phyloP scores from a whole-genome alignment of 2,113 vertebrate species.

The Eolophus roseicapilla region DNA sequence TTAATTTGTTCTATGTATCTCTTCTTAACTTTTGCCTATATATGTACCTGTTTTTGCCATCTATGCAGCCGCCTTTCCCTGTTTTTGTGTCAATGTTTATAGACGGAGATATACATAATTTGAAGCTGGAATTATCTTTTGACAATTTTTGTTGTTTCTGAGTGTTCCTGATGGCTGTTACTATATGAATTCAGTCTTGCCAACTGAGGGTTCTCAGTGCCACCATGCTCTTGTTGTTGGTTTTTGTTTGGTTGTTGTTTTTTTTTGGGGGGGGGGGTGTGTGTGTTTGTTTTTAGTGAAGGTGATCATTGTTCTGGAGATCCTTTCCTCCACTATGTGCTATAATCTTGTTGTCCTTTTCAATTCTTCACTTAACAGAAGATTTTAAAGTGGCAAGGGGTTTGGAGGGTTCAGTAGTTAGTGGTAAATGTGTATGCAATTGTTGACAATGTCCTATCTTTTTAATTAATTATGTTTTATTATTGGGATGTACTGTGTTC shows the following conservation, averaged over 20 bases:
- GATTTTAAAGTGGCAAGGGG: background rate
- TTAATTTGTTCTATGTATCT: background rate
- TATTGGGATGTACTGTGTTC: background rate
- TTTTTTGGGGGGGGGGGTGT: too few relatives aligned
- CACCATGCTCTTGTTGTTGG: background rate
- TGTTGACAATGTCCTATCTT: background rate
- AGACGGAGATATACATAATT: background rate
- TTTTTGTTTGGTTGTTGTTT: rapidly evolving
- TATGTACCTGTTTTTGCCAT: background rate
- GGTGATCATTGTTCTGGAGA: background rate
- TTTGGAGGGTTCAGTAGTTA: background rate
- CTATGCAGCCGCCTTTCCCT: background rate
- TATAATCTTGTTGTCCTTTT: background rate
- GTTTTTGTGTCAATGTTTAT: background rate
- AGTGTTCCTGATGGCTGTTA: background rate
- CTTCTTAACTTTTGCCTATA: background rate
- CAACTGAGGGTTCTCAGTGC: background rate
- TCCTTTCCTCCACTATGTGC: background rate
- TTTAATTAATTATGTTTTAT: background rate
- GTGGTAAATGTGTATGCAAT: background rate
- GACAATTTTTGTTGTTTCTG: background rate
- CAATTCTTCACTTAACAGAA: background rate
- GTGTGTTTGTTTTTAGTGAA: background rate
- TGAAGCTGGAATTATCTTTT: background rate
- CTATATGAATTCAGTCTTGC: background rate